Percentiles rank a stretch among this genome's conserved stretches.
Evolutionary conservation across 2,888 invertebrate species (phyloP).

Genomic region (Drosophila anomelani): DNA sequence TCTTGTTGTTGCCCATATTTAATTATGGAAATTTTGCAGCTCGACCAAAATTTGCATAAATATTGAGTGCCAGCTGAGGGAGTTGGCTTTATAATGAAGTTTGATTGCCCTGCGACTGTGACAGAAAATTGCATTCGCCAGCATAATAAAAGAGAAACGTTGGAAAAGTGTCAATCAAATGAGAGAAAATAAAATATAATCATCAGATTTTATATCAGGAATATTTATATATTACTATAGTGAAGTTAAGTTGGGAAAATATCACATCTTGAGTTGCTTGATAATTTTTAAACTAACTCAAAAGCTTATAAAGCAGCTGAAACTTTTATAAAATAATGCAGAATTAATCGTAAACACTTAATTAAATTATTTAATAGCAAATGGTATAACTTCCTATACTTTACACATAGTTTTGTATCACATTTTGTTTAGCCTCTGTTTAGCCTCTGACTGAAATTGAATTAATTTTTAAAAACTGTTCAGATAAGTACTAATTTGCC

Average conservation of each 20-base stretch:
- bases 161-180: conserved; percentile 17
- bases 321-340: background rate
- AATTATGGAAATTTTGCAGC: conserved; percentile 72
- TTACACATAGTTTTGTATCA: too few species aligned
- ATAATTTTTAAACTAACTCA: too few species aligned
- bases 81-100: conserved; percentile 46
- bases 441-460: background rate
- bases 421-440: too few species aligned
- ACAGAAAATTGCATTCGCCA: conserved; percentile 21
- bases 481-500: conserved; percentile 31
- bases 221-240: background rate
- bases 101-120: conserved; percentile 34
- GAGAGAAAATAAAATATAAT: background rate
- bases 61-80: conserved; percentile 55
- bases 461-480: background rate
- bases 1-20: conserved; percentile 49
- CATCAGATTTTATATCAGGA: background rate
- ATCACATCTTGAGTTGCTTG: background rate
- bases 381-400: background rate
- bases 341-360: background rate
- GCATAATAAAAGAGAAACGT: background rate
- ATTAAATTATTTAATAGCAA: background rate
- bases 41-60: conserved; percentile 68
- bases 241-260: background rate
- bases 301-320: background rate